Percentiles rank a stretch among this genome's conserved stretches.
phyloP scores from a whole-genome alignment of 2,113 vertebrate species.

The Antechinus stuartii region DNA sequence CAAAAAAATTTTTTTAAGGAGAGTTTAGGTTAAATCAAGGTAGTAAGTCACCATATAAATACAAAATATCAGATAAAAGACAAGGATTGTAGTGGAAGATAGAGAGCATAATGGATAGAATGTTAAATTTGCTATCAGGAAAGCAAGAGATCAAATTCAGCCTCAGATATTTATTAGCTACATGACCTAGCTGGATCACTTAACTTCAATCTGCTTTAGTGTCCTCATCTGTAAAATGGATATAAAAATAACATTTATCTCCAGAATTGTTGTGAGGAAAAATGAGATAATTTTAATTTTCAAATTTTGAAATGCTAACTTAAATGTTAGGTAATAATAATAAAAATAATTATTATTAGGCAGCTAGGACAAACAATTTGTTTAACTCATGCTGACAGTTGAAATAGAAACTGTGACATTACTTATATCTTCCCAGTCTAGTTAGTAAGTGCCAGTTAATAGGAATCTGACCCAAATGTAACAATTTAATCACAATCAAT shows the following conservation, averaged over 20 bases:
- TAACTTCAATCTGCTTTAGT: not conserved
- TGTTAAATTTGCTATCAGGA: not conserved
- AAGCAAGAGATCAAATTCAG: not conserved
- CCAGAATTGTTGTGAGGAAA: not conserved
- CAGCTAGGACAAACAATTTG: not conserved
- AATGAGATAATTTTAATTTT: not conserved
- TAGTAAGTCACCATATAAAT: not conserved
- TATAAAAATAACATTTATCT: not conserved
- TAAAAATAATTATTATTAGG: not conserved
- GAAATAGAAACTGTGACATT: not conserved
- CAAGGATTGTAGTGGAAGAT: not conserved
- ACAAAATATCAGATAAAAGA: not conserved
- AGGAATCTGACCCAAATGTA: not conserved
- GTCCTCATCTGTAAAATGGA: not conserved
- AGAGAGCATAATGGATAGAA: not conserved
- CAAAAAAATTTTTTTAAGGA: not conserved
- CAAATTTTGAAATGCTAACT: not conserved
- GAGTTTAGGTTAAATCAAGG: not conserved
- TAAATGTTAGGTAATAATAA: not conserved
- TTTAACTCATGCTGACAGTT: not conserved
- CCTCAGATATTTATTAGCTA: not conserved
- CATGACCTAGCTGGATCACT: not conserved
- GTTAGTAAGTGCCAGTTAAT: not conserved
- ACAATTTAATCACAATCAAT: not conserved
- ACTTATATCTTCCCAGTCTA: not conserved